Conservation (phyloP, 2,797 vertebrate species). For the Anomalospiza imberbis region DNA sequence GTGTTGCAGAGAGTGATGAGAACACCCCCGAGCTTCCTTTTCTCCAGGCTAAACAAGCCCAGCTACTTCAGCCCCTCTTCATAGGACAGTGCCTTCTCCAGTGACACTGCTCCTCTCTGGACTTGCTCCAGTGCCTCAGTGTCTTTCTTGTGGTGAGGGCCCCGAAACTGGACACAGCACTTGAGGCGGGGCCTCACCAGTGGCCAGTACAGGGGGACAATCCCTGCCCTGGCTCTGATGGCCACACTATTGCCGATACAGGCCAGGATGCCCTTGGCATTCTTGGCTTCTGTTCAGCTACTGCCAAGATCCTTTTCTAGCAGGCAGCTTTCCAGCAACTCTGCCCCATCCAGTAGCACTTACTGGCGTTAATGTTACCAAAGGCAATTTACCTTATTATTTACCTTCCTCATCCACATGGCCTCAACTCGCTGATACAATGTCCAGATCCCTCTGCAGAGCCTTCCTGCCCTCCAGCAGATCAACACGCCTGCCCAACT, state of each 20-base stretch:
- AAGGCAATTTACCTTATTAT: background rate
- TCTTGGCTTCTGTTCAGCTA: background rate
- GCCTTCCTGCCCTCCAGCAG: background rate
- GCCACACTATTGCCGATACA: background rate
- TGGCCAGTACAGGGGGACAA: rapidly evolving
- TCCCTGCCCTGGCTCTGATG: background rate
- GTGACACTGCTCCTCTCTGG: background rate
- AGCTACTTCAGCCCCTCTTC: background rate
- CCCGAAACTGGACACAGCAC: too few relatives aligned
- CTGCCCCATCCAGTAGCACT: background rate
- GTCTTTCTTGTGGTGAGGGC: too few relatives aligned
- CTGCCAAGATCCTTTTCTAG: background rate
- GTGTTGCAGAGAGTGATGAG: background rate
- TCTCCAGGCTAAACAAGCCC: background rate
- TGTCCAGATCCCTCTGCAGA: background rate
- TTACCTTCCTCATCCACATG: background rate
- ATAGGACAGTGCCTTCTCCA: background rate
- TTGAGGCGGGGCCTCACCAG: background rate
- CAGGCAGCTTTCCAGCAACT: background rate
- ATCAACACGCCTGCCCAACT: background rate
- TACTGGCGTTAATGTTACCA: background rate
- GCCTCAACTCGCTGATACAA: too few relatives aligned
- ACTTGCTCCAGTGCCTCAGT: rapidly evolving
- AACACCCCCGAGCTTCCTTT: background rate
- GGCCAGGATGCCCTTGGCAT: rapidly evolving